phyloP scores from a whole-genome alignment of 2,797 vertebrate genomes.

The Graptemys geographica region DNA sequence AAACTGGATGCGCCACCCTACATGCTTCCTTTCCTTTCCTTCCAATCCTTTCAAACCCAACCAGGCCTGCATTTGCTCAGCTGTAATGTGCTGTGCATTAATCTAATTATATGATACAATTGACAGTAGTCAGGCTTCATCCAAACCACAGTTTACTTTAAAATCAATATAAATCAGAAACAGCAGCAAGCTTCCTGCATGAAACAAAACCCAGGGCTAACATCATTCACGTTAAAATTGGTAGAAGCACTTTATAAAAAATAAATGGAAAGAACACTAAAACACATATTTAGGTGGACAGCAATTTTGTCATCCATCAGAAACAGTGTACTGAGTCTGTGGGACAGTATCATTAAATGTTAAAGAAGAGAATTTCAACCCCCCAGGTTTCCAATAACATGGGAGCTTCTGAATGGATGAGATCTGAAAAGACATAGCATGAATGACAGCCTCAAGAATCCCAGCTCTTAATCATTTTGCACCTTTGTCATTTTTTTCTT shows the following conservation, averaged over 20 bases:
- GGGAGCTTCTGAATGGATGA: constrained; percentile 14
- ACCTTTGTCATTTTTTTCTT: constrained; percentile 1
- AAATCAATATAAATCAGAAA: not conserved
- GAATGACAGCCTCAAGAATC: constrained; percentile 38
- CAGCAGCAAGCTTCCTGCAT: not conserved
- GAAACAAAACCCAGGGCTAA: not conserved
- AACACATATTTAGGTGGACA: not conserved
- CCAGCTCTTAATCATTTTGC: constrained; percentile 25
- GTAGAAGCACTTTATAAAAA: not conserved
- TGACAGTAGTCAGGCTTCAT: not conserved
- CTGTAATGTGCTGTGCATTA: not conserved
- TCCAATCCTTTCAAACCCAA: not conserved
- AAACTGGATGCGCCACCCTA: too few relatives aligned
- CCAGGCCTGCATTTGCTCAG: not conserved
- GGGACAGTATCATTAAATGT: constrained; percentile 18
- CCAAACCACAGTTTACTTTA: not conserved
- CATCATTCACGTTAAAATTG: not conserved
- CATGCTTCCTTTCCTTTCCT: not conserved
- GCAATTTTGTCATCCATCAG: not conserved
- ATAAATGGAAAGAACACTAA: not conserved
- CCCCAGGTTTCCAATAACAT: not conserved
- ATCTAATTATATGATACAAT: not conserved
- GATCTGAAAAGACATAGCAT: constrained; percentile 25
- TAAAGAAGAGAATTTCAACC: constrained; percentile 18
- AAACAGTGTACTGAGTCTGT: not conserved